These are phyloP conservation scores for Sinodicranocentrus sp. DNA, from an alignment of 2,888 invertebrate genomes.

Conservation along the genomic window DNA sequence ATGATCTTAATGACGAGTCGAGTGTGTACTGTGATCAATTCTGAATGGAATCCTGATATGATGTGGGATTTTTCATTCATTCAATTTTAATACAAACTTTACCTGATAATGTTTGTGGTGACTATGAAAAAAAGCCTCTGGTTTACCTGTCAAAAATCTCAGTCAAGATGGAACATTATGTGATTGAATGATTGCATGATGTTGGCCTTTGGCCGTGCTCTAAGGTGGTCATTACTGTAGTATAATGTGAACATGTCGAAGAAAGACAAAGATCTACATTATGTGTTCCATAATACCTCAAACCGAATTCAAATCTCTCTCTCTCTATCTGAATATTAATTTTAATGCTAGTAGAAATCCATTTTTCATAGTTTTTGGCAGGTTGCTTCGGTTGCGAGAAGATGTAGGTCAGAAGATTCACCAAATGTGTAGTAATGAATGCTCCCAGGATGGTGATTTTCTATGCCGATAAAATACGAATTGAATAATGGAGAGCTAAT, in stretches of 20 bases:
- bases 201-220: slow-evolving; percentile 65
- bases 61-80: slow-evolving; percentile 11
- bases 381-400: no score
- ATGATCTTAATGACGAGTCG: slow-evolving; percentile 38
- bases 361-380: slow-evolving; percentile 63
- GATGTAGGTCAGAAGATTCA: slow-evolving; percentile 50
- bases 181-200: slow-evolving; percentile 65
- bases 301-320: slow-evolving; percentile 4
- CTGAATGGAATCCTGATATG: slow-evolving; percentile 29
- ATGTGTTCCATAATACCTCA: slow-evolving; percentile 50
- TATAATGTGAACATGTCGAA: slow-evolving; percentile 15
- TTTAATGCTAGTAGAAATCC: neutral
- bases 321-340: neutral
- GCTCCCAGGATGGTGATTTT: no score
- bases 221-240: slow-evolving; percentile 64
- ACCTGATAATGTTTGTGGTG: slow-evolving; percentile 2
- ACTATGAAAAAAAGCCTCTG: neutral
- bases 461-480: no score
- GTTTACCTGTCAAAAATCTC: slow-evolving; percentile 33
- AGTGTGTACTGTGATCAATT: slow-evolving; percentile 25
- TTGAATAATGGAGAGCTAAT: slow-evolving; percentile 8
- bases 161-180: slow-evolving; percentile 8
- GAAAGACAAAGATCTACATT: slow-evolving; percentile 41
- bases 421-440: neutral
- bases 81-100: no score